Conservation (phyloP, 1,140 invertebrate genomes). For the Bicyclus anynana region DNA sequence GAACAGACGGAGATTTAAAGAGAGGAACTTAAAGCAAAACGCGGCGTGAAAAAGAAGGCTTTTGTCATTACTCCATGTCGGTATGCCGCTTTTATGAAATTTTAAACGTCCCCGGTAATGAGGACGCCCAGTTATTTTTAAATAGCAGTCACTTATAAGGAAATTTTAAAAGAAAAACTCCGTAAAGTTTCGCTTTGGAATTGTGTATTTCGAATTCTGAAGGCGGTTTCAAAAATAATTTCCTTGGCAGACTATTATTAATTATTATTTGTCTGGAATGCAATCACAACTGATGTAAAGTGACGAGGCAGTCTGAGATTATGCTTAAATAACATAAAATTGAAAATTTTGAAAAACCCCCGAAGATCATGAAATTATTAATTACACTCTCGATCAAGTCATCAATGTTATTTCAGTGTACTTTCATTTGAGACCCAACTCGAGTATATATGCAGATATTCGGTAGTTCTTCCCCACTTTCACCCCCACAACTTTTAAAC, state of each 20-base stretch:
- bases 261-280: too few species aligned
- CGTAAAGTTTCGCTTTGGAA: background rate
- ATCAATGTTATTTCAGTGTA: too few species aligned
- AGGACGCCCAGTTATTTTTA: constrained; percentile 2
- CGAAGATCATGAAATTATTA: too few species aligned
- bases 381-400: too few species aligned
- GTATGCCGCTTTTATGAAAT: background rate
- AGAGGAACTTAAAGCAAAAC: background rate
- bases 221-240: background rate
- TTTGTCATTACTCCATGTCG: constrained; percentile 1
- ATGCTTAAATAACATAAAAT: too few species aligned
- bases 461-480: too few species aligned
- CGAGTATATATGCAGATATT: too few species aligned
- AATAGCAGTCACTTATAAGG: constrained; percentile 1
- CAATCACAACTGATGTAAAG: too few species aligned
- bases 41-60: background rate
- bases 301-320: too few species aligned
- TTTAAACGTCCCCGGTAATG: constrained; percentile 1
- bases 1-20: background rate
- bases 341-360: too few species aligned
- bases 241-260: background rate
- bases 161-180: background rate
- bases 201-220: background rate
- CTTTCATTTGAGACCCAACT: too few species aligned
- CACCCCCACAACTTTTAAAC: too few species aligned